Evolutionary conservation across 2,113 vertebrate genomes (phyloP), one percentile per base, ranked within the genome.

Genomic region (Murina feae): DNA sequence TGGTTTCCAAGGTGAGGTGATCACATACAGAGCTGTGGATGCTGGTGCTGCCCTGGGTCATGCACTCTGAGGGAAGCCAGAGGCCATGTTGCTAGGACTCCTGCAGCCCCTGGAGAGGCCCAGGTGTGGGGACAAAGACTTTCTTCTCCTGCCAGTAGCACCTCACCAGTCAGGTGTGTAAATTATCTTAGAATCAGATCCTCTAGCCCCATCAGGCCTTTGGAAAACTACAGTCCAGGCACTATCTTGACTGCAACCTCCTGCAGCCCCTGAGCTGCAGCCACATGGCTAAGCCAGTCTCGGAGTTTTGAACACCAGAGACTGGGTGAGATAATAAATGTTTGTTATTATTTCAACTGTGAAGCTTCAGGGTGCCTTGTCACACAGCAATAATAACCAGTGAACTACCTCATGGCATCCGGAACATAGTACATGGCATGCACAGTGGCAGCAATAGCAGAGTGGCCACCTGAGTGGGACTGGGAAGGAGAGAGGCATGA

Each of bases 401-500:
- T 21, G 55, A 49, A 14, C 20, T 7, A 58, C 30, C 53, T 85
- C 5, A 23, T 1, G 42, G 1, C 6, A 6, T 30, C 37, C 75
- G 13, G 30, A 66, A 32, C 0, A 0, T 11, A 35, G 49, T 9
- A 83, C 58, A 25, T 55, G 39, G 44, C 32, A n/a, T 69, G 10
- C n/a, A 35, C n/a, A 35, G 42, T 5, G 89, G n/a, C 28, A 75
- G 35, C 9, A 68, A 23, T 0, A 55, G n/a, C 14, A 79, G 44
- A 5, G 6, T 49, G n/a, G 5, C 32, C 65, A 25, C 14, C 20
- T 51, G 35, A 53, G 35, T 23, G 37, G 30, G 60, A 4, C 9
- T 65, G 17, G 11, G 25, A 13, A 72, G 35, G 39, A 58, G 23
- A 0, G n/a, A 5, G 6, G 20, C 12, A 9, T 5, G 1, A 0